phyloP scores from a whole-genome alignment of 2,888 invertebrate species.

The Blera fallax region DNA sequence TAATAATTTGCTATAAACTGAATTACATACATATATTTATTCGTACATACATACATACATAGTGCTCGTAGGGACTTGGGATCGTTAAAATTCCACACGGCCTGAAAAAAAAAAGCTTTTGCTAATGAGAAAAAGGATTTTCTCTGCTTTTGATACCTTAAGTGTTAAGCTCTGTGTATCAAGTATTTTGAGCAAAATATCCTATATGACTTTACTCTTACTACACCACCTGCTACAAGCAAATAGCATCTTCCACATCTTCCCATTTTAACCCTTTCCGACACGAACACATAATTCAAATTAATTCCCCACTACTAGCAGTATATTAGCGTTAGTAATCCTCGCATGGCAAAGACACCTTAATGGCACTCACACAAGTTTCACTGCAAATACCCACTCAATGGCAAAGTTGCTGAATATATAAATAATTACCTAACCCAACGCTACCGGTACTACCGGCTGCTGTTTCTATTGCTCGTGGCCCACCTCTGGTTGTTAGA shows the following conservation, averaged over 20 bases:
- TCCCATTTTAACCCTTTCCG: constrained; percentile 33
- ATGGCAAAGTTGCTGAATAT: constrained; percentile 67
- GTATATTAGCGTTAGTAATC: constrained; percentile 68
- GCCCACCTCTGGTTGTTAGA: constrained; percentile 35
- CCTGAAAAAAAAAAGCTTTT: too few species aligned
- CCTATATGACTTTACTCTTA: background rate
- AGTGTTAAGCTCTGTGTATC: background rate
- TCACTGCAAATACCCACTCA: constrained; percentile 67
- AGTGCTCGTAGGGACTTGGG: too few species aligned
- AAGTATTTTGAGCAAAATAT: background rate
- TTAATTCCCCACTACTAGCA: constrained; percentile 67
- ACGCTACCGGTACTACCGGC: background rate
- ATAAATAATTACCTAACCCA: constrained; percentile 59
- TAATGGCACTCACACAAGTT: constrained; percentile 68
- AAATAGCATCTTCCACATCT: constrained; percentile 21
- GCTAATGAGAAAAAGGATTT: background rate
- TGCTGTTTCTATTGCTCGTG: background rate
- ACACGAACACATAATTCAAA: constrained; percentile 66
- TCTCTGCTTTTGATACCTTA: too few species aligned
- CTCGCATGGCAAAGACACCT: constrained; percentile 58
- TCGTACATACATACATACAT: too few species aligned
- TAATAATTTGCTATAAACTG: background rate
- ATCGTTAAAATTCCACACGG: too few species aligned
- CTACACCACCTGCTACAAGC: constrained; percentile 17
- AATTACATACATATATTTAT: too few species aligned